A percentile compares a stretch with the other conserved stretches of the same genome.
Evolutionary conservation across 1,140 invertebrate genomes (phyloP).

Genomic region (Macrobrachium nipponense): DNA sequence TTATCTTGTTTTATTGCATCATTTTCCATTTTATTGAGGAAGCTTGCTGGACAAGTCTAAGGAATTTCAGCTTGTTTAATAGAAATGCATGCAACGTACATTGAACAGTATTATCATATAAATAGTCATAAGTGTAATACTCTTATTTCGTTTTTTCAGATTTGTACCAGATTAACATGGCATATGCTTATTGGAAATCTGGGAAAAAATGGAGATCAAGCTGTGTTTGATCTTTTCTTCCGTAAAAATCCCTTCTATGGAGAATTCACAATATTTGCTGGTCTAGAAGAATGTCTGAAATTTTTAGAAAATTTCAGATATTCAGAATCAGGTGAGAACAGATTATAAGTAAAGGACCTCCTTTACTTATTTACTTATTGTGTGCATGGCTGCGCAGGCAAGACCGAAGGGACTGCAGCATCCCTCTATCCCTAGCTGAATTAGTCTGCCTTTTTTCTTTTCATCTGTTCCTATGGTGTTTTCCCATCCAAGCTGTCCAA

Average conservation of each 20-base stretch:
- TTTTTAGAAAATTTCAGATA: conserved; percentile 96
- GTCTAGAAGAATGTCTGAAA: conserved; percentile 95
- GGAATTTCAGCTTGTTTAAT: too few relatives aligned
- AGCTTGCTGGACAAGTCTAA: too few relatives aligned
- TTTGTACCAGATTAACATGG: conserved; percentile 99
- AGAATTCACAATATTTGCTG: conserved; percentile 99
- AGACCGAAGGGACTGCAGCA: too few relatives aligned
- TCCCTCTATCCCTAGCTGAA: too few relatives aligned
- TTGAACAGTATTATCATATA: not conserved
- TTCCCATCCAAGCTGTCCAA: too few relatives aligned
- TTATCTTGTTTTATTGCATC: too few relatives aligned
- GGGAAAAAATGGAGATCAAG: conserved; percentile 89
- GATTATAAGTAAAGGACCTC: too few relatives aligned
- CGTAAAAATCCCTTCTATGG: conserved; percentile 86
- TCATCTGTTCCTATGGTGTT: not conserved
- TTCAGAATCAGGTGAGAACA: conserved; percentile 85
- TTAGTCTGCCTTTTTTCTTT: not conserved
- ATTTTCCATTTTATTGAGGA: too few relatives aligned
- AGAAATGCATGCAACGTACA: too few relatives aligned
- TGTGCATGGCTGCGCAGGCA: too few relatives aligned
- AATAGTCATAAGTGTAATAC: not conserved
- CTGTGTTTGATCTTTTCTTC: conserved; percentile 98
- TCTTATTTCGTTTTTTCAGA: conserved; percentile 74
- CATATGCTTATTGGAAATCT: conserved; percentile 99
- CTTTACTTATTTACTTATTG: too few relatives aligned